These are phyloP conservation scores for Rousettus madagascariensis DNA, from an alignment of 2,797 vertebrate species.

Conservation along the genomic window DNA sequence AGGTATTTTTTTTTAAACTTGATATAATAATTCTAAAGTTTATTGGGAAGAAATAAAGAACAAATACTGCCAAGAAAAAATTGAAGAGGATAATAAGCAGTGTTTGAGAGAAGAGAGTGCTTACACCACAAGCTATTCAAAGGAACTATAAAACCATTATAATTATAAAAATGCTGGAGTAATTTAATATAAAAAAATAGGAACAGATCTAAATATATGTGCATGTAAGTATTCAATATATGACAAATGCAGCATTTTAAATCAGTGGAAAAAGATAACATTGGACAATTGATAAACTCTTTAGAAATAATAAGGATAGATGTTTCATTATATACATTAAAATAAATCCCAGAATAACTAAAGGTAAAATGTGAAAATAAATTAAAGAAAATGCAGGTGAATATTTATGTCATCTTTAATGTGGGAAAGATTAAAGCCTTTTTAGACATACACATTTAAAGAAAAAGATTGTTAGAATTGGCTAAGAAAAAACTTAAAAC, in stretches of 20 bases:
- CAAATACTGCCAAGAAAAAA: neutral
- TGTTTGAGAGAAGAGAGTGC: neutral
- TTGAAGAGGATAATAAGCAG: neutral
- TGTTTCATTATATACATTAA: neutral
- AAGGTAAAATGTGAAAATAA: neutral
- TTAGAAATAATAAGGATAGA: neutral
- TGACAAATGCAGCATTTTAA: neutral
- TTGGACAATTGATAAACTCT: neutral
- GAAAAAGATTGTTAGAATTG: neutral
- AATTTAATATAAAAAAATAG: neutral
- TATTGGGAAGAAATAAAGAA: neutral
- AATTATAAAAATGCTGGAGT: neutral
- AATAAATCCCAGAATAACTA: neutral
- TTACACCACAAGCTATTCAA: neutral
- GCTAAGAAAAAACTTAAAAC: neutral
- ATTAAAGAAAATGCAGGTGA: neutral
- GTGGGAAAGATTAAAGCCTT: neutral
- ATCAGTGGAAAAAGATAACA: neutral
- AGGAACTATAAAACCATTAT: neutral
- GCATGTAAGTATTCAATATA: neutral
- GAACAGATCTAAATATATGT: neutral
- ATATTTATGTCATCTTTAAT: neutral
- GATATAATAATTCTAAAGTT: neutral
- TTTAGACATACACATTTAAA: neutral
- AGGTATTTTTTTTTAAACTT: neutral